Base-by-base conservation (phyloP, 2,888 invertebrate genomes). In the Hermaeophaga mercurialis region DNA sequence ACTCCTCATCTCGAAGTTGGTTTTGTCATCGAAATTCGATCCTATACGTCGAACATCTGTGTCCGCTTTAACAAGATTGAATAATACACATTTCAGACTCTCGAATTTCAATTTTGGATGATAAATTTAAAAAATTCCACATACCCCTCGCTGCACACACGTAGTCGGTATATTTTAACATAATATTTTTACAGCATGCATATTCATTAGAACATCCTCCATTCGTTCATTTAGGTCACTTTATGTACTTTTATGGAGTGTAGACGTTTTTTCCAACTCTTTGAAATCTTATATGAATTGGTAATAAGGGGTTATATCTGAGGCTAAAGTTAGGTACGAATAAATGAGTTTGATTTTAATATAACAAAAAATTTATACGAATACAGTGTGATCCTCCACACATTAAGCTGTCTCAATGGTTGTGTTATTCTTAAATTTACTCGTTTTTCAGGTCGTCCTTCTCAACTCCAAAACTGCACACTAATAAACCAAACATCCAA, bases 401-500 rank as follows among this genome's bases (percentile, higher is more conserved):
- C n/a, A n/a, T n/a, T n/a, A n/a, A n/a, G n/a, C n/a, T n/a, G n/a
- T n/a, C n/a, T n/a, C n/a, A n/a, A n/a, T n/a, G n/a, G n/a, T n/a
- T n/a, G n/a, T 22, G 3, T 3, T 22, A 22, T 22, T 22, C 7
- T 22, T 22, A 22, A n/a, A n/a, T n/a, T n/a, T n/a, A n/a, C n/a
- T n/a, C n/a, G n/a, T n/a, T 3, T 73, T 75, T 36, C 81, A 92
- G 94, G 94, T 73, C 90, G 91, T 39, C 94, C 94, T 5, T 92
- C 93, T 74, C 88, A 91, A 48, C 82, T 94, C 53, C 87, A 89
- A 73, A 94, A 94, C 79, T 94, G 94, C 77, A 86, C 90, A n/a
- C 86, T 94, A 24, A 87, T 88, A 53, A 94, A 94, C 79, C 91
- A 93, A 77, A 94, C 93, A 53, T 83, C 86, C 62, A 91, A 93